Base-by-base conservation (phyloP, 2,888 invertebrate species). In the Patella depressa region DNA sequence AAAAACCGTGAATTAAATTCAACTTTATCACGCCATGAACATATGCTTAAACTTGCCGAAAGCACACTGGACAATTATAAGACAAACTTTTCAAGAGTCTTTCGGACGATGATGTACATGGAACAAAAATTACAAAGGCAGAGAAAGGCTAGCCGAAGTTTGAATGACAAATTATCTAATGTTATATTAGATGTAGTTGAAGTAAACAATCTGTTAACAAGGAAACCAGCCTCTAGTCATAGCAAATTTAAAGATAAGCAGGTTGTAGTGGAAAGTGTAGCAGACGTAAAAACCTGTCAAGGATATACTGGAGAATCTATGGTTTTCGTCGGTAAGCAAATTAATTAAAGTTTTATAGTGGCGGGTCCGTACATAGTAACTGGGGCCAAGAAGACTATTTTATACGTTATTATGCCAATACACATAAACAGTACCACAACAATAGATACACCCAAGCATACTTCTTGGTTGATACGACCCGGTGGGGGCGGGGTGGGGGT, bases 141-240 rank as follows among this genome's bases (percentile, higher is more conserved):
- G 75, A 79, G 83, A 53, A 77, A 77, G 69, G 84, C 84, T 69
- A 88, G 85, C 75, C 79, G 82, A 14, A 85, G 87, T 73, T 80
- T 90, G 53, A 89, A 90, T 80, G 85, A 87, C 76, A 90, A 90
- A 81, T 79, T 90, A 73, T 87, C 88, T 45, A 87, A 87, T 73
- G 87, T 90, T 19, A 88, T 90, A 83, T 81, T 90, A 74, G 89
- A 90, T 74, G 87, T 90, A 54, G 88, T 87, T 7, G 90, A 90
- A 81, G 88, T 90, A 14, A 89, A 87, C 80, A 87, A 87, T 73
- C 85, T 88, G 55, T 78, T 89, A 14, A 83, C 85, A 14, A 45
- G 45, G 9, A 84, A 87, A 75, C 86, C 85, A 73, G 79, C 84
- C 14, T 81, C 87, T 2, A 72, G 72, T 29, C 80, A 80, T 1